Evolutionary conservation across 2,113 vertebrate species (phyloP).

Genomic region (Hemiscyllium ocellatum): DNA sequence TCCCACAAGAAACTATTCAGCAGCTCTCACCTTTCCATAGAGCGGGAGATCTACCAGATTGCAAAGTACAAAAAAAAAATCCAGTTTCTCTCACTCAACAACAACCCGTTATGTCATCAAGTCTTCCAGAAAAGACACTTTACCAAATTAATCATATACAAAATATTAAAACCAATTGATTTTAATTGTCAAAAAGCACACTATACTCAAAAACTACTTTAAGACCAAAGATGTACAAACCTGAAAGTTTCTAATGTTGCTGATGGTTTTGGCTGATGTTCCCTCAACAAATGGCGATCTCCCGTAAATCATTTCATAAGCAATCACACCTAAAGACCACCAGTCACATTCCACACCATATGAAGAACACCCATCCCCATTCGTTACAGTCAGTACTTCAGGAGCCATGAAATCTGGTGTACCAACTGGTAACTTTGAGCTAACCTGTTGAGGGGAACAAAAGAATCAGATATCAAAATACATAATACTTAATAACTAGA

Average conservation of each 20-base stretch:
- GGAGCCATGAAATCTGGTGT: slow-evolving; percentile 89
- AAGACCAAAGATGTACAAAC: slow-evolving; percentile 48
- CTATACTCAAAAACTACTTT: neutral
- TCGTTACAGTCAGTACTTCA: slow-evolving; percentile 70
- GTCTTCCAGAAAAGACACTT: neutral
- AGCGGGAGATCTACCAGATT: neutral
- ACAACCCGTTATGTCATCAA: neutral
- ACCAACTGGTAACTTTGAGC: slow-evolving; percentile 66
- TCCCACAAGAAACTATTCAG: neutral
- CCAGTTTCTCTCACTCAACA: neutral
- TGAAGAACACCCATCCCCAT: slow-evolving; percentile 58
- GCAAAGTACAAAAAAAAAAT: neutral
- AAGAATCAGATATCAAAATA: neutral
- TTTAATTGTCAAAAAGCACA: slow-evolving; percentile 1
- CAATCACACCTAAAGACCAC: slow-evolving; percentile 90
- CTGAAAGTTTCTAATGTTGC: slow-evolving; percentile 92
- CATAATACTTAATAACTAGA: neutral
- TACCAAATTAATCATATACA: neutral
- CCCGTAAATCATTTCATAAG: slow-evolving; percentile 89
- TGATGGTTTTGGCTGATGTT: slow-evolving; percentile 75
- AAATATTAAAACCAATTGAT: neutral
- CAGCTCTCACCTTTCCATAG: neutral
- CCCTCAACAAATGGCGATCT: slow-evolving; percentile 77
- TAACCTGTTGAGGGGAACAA: slow-evolving; percentile 54
- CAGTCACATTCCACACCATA: slow-evolving; percentile 83